These are phyloP conservation scores for Rhegmatorhina hoffmannsi DNA, from an alignment of 2,113 vertebrate genomes.

Conservation along the genomic window DNA sequence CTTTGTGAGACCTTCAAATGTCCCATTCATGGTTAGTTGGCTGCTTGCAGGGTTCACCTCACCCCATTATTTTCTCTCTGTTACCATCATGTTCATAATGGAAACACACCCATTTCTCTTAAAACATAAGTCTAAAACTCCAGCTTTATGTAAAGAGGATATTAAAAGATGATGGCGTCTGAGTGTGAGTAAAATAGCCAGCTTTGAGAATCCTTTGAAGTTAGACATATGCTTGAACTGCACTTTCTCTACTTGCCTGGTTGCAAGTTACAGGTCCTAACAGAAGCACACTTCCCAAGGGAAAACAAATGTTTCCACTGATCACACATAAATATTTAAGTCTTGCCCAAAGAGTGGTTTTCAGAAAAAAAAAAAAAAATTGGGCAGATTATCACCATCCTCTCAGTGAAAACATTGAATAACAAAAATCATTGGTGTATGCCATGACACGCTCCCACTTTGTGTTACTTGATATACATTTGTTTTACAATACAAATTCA, in stretches of 20 bases:
- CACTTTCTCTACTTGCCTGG: neutral
- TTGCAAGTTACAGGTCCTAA: neutral
- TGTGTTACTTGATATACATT: slow-evolving; percentile 11
- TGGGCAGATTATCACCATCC: neutral
- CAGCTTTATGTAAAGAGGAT: neutral
- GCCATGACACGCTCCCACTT: neutral
- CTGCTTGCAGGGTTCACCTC: neutral
- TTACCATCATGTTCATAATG: neutral
- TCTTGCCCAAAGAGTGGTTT: slow-evolving; percentile 8
- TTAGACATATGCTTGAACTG: neutral
- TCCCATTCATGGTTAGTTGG: neutral
- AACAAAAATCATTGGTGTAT: neutral
- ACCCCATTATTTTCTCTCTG: fast-evolving
- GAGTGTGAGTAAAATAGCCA: neutral
- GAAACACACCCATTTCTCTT: neutral
- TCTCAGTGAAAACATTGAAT: neutral
- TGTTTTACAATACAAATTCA: neutral
- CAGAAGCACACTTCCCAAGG: neutral
- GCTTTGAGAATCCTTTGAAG: neutral
- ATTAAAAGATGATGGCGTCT: neutral
- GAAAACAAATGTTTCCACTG: slow-evolving; percentile 1
- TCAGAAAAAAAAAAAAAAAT: slow-evolving; percentile 28
- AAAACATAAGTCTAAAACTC: neutral
- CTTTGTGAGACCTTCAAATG: neutral
- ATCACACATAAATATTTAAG: slow-evolving; percentile 36